Evolutionary conservation across 1,140 invertebrate genomes (phyloP).

Genomic region (Drosophila kurseongensis): DNA sequence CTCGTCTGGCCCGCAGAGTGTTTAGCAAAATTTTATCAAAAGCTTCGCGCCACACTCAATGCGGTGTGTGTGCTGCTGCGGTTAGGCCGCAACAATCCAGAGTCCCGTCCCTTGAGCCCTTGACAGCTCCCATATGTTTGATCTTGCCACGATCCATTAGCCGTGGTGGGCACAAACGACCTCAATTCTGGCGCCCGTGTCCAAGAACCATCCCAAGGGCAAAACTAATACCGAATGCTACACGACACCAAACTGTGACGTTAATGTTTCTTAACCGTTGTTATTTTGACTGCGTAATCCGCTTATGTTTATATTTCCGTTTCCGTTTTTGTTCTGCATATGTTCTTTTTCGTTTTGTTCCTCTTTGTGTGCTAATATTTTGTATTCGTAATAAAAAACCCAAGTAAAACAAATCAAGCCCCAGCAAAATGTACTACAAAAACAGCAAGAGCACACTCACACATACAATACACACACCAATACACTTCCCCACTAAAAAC

Average conservation of each 20-base stretch:
- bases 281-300: slow-evolving; percentile 54
- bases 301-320: slow-evolving; percentile 18
- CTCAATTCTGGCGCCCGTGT: not conserved
- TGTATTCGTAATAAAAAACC: slow-evolving; percentile 67
- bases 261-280: slow-evolving; percentile 22
- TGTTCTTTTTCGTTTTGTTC: slow-evolving; percentile 32
- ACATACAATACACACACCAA: slow-evolving; percentile 11
- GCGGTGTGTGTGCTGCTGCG: slow-evolving; percentile 63
- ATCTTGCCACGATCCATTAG: not conserved
- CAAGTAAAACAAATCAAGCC: slow-evolving; percentile 28
- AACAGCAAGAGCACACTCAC: slow-evolving; percentile 6
- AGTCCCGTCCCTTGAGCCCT: not conserved
- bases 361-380: slow-evolving; percentile 82
- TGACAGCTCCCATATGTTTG: no score
- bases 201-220: not conserved
- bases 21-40: slow-evolving; percentile 64
- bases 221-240: slow-evolving; percentile 11
- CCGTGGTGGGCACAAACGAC: no score
- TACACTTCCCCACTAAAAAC: slow-evolving; percentile 8
- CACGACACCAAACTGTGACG: slow-evolving; percentile 7
- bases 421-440: slow-evolving; percentile 37
- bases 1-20: slow-evolving; percentile 24
- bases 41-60: slow-evolving; percentile 39
- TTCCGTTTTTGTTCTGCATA: slow-evolving; percentile 18
- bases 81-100: slow-evolving; percentile 73